Conservation (phyloP, 2,797 vertebrate genomes). For the Sebastes matsubarae region DNA sequence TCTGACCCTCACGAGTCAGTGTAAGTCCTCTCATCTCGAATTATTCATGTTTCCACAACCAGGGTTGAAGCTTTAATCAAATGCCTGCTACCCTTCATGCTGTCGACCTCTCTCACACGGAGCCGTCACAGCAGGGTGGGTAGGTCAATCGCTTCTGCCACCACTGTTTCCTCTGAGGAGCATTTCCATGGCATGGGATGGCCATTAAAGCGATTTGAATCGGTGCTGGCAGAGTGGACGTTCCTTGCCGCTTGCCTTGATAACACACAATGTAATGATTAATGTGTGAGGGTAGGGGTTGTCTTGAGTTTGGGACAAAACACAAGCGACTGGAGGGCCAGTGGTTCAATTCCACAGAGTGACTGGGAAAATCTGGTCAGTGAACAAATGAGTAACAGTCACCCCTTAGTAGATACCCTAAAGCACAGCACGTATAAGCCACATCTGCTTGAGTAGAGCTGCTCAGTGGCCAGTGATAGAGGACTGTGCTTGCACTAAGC, state of each 20-base stretch:
- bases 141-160: conserved; percentile 67
- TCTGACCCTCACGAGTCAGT: conserved; percentile 55
- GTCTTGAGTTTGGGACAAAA: conserved; percentile 43
- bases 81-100: conserved; percentile 55
- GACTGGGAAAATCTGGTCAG: conserved; percentile 1
- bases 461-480: neutral
- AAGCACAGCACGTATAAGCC: neutral
- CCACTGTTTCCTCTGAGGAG: conserved; percentile 60
- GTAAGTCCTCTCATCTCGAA: conserved; percentile 61
- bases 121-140: conserved; percentile 56
- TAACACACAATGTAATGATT: conserved; percentile 65
- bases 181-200: conserved; percentile 37
- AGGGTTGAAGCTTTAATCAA: conserved; percentile 67
- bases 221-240: conserved; percentile 50
- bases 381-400: conserved; percentile 4
- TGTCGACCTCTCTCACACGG: conserved; percentile 49
- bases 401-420: neutral
- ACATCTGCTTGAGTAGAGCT: neutral
- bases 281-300: conserved; percentile 39
- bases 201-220: conserved; percentile 66
- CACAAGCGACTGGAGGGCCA: conserved; percentile 28
- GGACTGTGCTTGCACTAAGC: neutral
- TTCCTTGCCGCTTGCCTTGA: conserved; percentile 44
- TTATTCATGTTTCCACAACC: conserved; percentile 71
- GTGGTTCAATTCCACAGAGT: conserved; percentile 13